Conservation (phyloP, 2,797 vertebrate species). For the Artibeus jamaicensis region DNA sequence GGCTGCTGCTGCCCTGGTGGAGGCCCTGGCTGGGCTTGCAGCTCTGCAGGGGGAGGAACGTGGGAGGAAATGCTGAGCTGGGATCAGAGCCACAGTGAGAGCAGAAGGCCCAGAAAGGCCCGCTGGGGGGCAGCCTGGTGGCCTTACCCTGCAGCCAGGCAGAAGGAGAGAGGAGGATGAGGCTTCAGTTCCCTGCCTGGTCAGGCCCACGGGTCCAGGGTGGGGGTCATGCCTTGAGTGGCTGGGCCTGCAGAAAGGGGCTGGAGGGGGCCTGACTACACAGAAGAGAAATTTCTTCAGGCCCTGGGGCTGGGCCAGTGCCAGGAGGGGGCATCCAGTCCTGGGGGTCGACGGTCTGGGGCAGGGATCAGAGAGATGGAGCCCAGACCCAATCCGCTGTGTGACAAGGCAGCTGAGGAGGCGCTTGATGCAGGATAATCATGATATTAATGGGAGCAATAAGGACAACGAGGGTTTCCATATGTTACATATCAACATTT, state of each 20-base stretch:
- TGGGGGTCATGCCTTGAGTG: background rate
- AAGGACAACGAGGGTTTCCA: background rate
- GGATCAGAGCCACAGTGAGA: background rate
- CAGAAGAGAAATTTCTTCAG: background rate
- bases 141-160: background rate
- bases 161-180: background rate
- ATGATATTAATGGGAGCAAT: background rate
- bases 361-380: background rate
- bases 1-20: background rate
- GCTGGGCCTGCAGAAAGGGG: background rate
- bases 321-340: background rate
- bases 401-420: background rate
- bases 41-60: background rate
- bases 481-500: rapidly evolving
- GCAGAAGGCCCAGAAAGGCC: background rate
- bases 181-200: background rate
- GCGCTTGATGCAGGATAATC: background rate
- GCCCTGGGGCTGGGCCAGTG: background rate
- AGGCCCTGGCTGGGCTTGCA: background rate
- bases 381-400: background rate
- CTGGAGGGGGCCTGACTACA: background rate
- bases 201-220: background rate
- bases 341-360: background rate
- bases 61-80: background rate
- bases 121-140: background rate